Conservation (phyloP, 2,113 vertebrate genomes). For the Pangasianodon hypophthalmus region DNA sequence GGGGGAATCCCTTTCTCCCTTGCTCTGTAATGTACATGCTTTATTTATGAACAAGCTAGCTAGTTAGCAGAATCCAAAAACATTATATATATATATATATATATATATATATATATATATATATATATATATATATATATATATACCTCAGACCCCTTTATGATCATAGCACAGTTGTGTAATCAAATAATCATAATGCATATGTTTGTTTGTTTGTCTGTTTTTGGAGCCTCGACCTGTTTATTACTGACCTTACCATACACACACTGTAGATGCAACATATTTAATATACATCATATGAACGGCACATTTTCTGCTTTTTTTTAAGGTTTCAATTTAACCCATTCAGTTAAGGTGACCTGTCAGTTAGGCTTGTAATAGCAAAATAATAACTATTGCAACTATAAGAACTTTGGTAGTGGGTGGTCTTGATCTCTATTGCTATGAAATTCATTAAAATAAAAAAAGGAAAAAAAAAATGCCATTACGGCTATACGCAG, state of each 20-base stretch:
- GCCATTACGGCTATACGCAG: neutral
- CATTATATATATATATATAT: no score
- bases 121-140: neutral
- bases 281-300: neutral
- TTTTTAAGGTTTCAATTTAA: neutral
- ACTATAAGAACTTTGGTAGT: no score
- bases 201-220: neutral
- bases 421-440: neutral
- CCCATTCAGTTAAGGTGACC: neutral
- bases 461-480: neutral
- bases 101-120: no score
- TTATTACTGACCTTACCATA: neutral
- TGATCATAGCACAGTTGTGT: neutral
- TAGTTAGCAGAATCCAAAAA: neutral
- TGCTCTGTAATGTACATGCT: constrained; percentile 28
- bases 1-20: neutral
- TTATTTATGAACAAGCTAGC: neutral
- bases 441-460: neutral
- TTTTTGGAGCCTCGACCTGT: neutral
- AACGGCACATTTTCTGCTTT: neutral
- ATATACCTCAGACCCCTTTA: neutral
- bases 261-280: neutral
- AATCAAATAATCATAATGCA: neutral
- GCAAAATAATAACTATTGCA: neutral
- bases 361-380: neutral